phyloP scores from a whole-genome alignment of 2,888 invertebrate genomes.

The Zaprionus obscuricornis region DNA sequence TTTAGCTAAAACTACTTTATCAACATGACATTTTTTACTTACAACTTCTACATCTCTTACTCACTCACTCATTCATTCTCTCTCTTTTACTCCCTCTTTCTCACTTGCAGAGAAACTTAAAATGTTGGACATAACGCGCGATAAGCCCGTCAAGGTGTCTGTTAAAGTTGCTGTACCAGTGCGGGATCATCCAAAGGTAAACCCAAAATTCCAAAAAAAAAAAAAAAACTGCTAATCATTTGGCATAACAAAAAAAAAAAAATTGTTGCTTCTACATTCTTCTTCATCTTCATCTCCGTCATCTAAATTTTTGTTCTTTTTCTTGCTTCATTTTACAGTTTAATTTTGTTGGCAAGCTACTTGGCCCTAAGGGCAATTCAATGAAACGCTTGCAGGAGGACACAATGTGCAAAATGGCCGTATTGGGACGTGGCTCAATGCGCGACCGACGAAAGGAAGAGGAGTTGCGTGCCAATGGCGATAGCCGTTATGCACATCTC shows the following conservation, averaged over 20 bases:
- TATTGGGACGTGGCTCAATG: slow-evolving; percentile 96
- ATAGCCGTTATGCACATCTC: slow-evolving; percentile 96
- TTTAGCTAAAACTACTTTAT: too few relatives aligned
- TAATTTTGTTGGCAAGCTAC: slow-evolving; percentile 96
- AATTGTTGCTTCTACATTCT: too few relatives aligned
- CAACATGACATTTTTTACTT: too few relatives aligned
- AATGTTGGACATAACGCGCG: slow-evolving; percentile 93
- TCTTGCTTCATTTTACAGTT: slow-evolving; percentile 86
- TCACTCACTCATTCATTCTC: slow-evolving; percentile 4
- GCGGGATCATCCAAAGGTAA: slow-evolving; percentile 93
- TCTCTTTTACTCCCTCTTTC: background rate
- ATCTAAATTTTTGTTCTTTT: background rate
- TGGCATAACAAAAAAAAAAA: slow-evolving; percentile 33
- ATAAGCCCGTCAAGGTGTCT: slow-evolving; percentile 94
- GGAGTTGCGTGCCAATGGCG: slow-evolving; percentile 93
- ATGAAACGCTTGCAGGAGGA: slow-evolving; percentile 96
- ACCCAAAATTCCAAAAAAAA: background rate
- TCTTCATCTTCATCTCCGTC: slow-evolving; percentile 2
- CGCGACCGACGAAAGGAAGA: slow-evolving; percentile 97
- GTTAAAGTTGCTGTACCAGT: slow-evolving; percentile 94
- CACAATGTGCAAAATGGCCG: slow-evolving; percentile 98
- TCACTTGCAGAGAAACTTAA: slow-evolving; percentile 85
- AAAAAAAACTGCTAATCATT: background rate
- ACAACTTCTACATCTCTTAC: too few relatives aligned
- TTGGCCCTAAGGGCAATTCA: slow-evolving; percentile 97